Conservation (phyloP, 64 coral and sea anemone species). For the Pocillopora verrucosa region DNA sequence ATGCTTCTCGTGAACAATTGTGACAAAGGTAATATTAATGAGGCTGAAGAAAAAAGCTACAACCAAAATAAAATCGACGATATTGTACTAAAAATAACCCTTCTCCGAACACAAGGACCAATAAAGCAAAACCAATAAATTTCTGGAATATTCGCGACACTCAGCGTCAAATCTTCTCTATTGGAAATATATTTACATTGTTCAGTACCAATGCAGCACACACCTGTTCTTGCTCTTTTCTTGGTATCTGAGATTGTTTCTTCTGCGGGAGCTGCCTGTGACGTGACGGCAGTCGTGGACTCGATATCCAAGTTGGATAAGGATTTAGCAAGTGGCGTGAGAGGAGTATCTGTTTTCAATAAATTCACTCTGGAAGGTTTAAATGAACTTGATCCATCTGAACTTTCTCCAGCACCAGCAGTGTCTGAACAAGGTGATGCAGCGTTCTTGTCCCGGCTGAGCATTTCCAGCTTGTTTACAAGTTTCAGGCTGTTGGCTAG, state of each 20-base stretch:
- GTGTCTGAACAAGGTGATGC: background rate
- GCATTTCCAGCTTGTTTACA: conserved; percentile 41
- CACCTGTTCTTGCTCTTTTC: conserved; percentile 38
- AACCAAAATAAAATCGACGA: too few relatives aligned
- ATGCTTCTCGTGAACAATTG: too few relatives aligned
- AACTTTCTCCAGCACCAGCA: background rate
- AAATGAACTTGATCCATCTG: background rate
- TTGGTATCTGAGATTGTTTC: conserved; percentile 11
- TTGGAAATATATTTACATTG: background rate
- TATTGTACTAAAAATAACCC: too few relatives aligned
- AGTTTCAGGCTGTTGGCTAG: conserved; percentile 32
- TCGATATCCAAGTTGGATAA: conserved; percentile 65
- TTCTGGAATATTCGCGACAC: background rate
- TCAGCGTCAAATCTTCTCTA: background rate
- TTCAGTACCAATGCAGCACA: background rate
- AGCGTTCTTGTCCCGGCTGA: conserved; percentile 14
- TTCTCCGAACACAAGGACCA: too few relatives aligned
- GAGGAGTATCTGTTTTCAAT: background rate
- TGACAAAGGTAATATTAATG: too few relatives aligned
- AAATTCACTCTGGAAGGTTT: conserved; percentile 3
- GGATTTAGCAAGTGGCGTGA: conserved; percentile 64
- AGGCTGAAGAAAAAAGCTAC: too few relatives aligned
- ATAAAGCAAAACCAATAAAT: too few relatives aligned
- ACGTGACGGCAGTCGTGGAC: background rate
- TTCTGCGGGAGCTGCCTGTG: background rate